phyloP scores from a whole-genome alignment of 2,888 invertebrate species.

The Sepiola atlantica region DNA sequence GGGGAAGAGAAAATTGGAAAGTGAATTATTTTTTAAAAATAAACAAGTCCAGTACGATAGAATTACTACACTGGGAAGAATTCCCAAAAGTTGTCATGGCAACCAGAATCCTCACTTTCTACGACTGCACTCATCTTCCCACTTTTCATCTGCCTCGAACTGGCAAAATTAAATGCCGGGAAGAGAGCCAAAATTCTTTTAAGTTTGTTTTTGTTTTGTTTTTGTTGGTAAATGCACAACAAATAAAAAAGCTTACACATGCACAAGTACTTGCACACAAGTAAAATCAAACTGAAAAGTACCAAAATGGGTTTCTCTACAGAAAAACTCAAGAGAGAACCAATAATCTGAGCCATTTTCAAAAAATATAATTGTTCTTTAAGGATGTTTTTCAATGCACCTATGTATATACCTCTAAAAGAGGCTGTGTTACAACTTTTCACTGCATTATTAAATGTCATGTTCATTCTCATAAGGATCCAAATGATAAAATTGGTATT shows the following conservation, averaged over 20 bases:
- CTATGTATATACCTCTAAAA: too few relatives aligned
- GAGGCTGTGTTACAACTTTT: too few relatives aligned
- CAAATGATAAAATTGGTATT: too few relatives aligned
- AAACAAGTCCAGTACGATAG: background rate
- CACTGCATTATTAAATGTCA: too few relatives aligned
- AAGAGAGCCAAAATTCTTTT: background rate
- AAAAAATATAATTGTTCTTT: too few relatives aligned
- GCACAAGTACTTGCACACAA: background rate
- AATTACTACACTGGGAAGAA: conserved; percentile 17
- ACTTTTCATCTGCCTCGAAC: background rate
- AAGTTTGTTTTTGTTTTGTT: background rate
- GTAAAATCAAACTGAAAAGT: background rate
- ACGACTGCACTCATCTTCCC: background rate
- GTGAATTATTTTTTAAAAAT: background rate
- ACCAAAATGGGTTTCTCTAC: background rate
- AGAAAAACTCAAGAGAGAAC: background rate
- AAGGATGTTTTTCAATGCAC: too few relatives aligned
- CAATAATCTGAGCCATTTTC: background rate
- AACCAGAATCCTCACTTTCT: background rate
- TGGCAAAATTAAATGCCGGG: background rate
- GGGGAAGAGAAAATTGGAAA: background rate
- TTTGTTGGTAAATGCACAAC: background rate
- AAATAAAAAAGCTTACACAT: background rate
- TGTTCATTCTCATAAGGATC: too few relatives aligned
- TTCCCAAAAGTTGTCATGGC: conserved; percentile 12